Percentiles rank a stretch among this genome's conserved stretches.
Conservation (phyloP, 1,140 invertebrate genomes). For the Potamilus streckersoni region DNA sequence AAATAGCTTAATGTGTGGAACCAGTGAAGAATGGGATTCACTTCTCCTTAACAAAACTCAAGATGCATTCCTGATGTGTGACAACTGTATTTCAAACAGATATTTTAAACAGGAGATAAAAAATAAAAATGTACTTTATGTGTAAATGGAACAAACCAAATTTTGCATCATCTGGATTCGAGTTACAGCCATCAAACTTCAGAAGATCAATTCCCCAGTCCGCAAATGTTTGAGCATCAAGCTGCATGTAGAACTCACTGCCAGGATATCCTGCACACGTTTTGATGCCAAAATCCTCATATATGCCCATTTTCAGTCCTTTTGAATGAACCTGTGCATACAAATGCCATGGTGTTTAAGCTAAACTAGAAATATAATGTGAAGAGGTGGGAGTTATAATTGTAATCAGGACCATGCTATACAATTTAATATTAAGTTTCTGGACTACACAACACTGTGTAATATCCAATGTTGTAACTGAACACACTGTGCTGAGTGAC, state of each 20-base stretch:
- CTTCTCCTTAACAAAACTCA: too few species aligned
- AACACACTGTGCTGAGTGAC: too few species aligned
- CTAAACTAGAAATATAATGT: too few species aligned
- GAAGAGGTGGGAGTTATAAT: not conserved
- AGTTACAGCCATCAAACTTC: conserved; percentile 96
- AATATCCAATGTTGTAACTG: too few species aligned
- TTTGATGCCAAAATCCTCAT: conserved; percentile 95
- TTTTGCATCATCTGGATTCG: conserved; percentile 73
- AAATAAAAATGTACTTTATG: too few species aligned
- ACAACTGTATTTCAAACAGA: too few species aligned
- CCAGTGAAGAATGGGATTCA: too few species aligned
- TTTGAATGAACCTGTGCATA: conserved; percentile 66
- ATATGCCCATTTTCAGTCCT: conserved; percentile 96
- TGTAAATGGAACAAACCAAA: conserved; percentile 6
- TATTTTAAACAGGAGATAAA: too few species aligned
- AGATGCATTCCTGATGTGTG: too few species aligned
- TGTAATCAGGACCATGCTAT: not conserved
- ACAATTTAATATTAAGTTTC: too few species aligned
- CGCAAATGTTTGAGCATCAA: conserved; percentile 92
- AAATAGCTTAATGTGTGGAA: too few species aligned
- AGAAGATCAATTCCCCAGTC: conserved; percentile 97
- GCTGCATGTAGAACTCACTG: conserved; percentile 84
- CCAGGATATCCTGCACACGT: conserved; percentile 97
- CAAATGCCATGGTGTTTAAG: not conserved
- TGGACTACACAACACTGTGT: too few species aligned